Evolutionary conservation across 2,113 vertebrate species (phyloP).

Genomic region (Sylvietta virens): DNA sequence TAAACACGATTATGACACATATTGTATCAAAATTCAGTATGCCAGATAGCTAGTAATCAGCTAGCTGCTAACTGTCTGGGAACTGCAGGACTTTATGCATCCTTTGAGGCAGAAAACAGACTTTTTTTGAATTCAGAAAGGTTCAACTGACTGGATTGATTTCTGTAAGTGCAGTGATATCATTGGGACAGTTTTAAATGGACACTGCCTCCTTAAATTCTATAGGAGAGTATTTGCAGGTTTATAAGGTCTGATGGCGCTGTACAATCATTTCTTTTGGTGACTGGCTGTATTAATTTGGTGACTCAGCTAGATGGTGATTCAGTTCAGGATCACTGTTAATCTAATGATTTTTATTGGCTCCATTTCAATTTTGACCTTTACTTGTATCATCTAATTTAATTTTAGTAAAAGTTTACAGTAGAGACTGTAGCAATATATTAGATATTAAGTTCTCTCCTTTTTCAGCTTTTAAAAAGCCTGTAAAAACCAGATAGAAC

Average conservation of each 20-base stretch:
- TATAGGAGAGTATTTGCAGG: background rate
- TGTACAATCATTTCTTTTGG: background rate
- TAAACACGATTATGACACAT: background rate
- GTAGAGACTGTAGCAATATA: background rate
- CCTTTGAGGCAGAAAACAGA: background rate
- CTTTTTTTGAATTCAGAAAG: background rate
- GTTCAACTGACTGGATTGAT: background rate
- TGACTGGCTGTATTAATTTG: background rate
- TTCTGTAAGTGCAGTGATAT: background rate
- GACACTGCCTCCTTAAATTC: background rate
- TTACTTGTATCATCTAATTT: background rate
- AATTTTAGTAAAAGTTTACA: background rate
- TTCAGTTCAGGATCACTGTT: background rate
- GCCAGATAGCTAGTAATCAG: background rate
- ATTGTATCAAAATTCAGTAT: background rate
- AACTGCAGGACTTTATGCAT: background rate
- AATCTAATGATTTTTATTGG: conserved; percentile 9
- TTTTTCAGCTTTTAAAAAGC: background rate
- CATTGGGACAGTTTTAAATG: background rate
- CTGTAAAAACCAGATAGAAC: background rate
- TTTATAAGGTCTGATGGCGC: background rate
- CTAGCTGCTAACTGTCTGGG: background rate
- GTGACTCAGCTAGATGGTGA: background rate
- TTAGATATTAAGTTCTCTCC: background rate
- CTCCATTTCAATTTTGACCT: background rate